These are phyloP conservation scores for Kryptopterus vitreolus DNA, from an alignment of 2,797 vertebrate genomes.

Conservation along the genomic window DNA sequence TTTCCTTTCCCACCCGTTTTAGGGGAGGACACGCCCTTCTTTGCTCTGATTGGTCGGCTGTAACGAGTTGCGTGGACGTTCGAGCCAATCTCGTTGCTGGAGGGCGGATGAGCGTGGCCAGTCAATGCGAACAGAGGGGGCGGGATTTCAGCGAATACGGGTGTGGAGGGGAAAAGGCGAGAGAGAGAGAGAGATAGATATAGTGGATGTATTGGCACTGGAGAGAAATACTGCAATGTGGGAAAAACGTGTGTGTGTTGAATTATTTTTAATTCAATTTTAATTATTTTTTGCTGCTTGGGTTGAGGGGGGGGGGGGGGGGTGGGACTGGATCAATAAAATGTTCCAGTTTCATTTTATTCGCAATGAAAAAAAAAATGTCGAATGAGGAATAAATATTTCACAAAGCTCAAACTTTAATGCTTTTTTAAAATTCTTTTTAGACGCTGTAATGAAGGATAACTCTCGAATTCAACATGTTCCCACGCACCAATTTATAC, in stretches of 20 bases:
- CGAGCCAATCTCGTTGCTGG: not conserved
- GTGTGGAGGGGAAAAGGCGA: constrained; percentile 18
- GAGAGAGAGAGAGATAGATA: not conserved
- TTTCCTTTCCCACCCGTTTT: constrained; percentile 27
- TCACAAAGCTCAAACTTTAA: not conserved
- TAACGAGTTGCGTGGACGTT: accelerated
- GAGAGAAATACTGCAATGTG: constrained; percentile 63
- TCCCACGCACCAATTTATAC: not conserved
- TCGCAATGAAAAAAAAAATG: too few relatives aligned
- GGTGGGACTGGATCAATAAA: too few relatives aligned
- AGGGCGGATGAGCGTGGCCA: not conserved
- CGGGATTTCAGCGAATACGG: not conserved
- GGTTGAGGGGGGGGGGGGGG: too few relatives aligned
- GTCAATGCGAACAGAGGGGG: not conserved
- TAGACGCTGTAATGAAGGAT: not conserved
- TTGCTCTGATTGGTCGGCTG: not conserved
- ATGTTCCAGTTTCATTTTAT: too few relatives aligned
- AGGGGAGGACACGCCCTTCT: not conserved
- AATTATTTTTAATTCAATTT: not conserved
- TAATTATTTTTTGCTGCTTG: too few relatives aligned
- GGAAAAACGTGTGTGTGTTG: constrained; percentile 57
- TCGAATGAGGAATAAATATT: not conserved
- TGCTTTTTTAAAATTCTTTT: not conserved
- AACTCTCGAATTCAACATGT: not conserved
- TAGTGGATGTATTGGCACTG: too few relatives aligned